Base-by-base conservation (phyloP, 2,797 vertebrate species). In the Malurus splendens region DNA sequence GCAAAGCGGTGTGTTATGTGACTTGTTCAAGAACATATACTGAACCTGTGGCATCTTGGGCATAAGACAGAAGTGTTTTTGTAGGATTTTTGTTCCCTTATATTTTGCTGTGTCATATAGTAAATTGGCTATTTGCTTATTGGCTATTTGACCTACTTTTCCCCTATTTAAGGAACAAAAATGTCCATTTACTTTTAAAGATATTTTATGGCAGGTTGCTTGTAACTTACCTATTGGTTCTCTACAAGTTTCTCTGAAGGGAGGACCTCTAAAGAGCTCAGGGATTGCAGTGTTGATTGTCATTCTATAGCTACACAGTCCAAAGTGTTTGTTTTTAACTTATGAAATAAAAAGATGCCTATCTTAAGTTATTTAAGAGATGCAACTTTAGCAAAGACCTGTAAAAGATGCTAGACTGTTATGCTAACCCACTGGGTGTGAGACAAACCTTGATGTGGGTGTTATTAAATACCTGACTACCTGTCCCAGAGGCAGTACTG, bases 381-480 rank as follows among this genome's bases (percentile, higher is more conserved):
- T 57, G 79, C 67, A 79, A 9, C 65, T 90, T 92, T 93, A 89
- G 87, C 75, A 75, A 82, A 45, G 42, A 57, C 42, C 65, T 89
- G 50, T 77, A 50, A 61, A 86, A 89, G 78, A 67, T 89, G 44
- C 70, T 47, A 66, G 44, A 65, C 86, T 90, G 68, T 78, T 83
- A 68, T 23, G 64, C 66, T 70, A 41, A 92, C 71, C 38, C 39
- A 41, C n/a, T 84, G 90, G 86, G 84, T 75, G 84, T 93, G 89
- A 90, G 62, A 54, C 76, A 55, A 82, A 76, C 77, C 76, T 89
- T 84, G 59, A 72, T 89, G 86, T 95, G 74, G 71, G 65, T 89
- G 91, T 93, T 85, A 47, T n/a, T 88, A 77, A 81, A 81, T 55
- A 76, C 24, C 42, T 60, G 44, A 39, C 71, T 94, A 15, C 38